phyloP scores from a whole-genome alignment of 2,888 invertebrate species.

The Plebejus melissa region DNA sequence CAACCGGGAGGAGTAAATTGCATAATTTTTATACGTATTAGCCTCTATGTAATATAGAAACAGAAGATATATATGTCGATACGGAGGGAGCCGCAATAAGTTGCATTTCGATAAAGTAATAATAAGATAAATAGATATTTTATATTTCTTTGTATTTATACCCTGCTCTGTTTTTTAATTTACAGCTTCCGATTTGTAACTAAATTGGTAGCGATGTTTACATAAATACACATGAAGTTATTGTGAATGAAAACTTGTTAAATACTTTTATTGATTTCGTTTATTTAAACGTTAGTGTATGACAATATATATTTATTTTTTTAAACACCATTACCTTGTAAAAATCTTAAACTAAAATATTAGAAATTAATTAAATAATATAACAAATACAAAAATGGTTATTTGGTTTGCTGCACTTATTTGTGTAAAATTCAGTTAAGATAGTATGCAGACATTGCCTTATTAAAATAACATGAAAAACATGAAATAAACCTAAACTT shows the following conservation, averaged over 20 bases:
- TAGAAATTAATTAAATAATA: conserved; percentile 24
- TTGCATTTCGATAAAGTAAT: conserved; percentile 57
- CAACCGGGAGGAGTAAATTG: conserved; percentile 42
- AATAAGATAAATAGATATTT: conserved; percentile 63
- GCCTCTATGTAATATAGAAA: conserved; percentile 49
- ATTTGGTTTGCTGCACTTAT: conserved; percentile 22
- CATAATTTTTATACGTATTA: conserved; percentile 49
- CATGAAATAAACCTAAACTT: neutral
- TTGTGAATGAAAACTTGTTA: conserved; percentile 23
- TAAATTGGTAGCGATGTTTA: conserved; percentile 23
- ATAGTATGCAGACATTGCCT: conserved; percentile 15
- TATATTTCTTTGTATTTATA: conserved; percentile 49
- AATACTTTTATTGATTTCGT: conserved; percentile 26
- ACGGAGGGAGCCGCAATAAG: conserved; percentile 53
- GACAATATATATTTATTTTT: conserved; percentile 28
- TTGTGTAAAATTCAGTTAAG: conserved; percentile 14
- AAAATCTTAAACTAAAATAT: conserved; percentile 24
- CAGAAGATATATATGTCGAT: conserved; percentile 51
- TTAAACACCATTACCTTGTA: conserved; percentile 26
- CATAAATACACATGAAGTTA: conserved; percentile 21
- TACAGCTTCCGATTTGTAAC: conserved; percentile 34
- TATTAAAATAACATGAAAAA: conserved; percentile 11
- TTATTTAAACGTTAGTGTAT: conserved; percentile 23
- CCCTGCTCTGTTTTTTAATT: conserved; percentile 49
- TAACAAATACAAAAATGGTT: conserved; percentile 23